Percentiles rank a stretch among this genome's conserved stretches.
Evolutionary conservation across 2,888 invertebrate species (phyloP).

Genomic region (Himalopsyche tibetana): DNA sequence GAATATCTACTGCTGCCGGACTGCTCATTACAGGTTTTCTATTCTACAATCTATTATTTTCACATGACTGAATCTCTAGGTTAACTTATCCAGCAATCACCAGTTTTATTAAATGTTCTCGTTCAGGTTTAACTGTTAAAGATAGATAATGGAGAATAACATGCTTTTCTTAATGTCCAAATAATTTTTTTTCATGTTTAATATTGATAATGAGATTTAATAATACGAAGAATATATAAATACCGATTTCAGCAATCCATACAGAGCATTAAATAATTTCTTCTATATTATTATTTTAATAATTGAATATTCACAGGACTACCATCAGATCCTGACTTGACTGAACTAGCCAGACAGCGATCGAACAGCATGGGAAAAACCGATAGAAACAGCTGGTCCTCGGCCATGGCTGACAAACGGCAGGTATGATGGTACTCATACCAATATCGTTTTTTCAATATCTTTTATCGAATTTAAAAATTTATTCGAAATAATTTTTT

Average conservation of each 20-base stretch:
- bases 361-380: conserved; percentile 74
- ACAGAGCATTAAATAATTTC: too few species aligned
- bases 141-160: not conserved
- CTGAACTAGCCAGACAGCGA: conserved; percentile 71
- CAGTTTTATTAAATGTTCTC: too few species aligned
- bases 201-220: too few species aligned
- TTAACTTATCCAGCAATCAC: not conserved
- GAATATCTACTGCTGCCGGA: conserved; percentile 74
- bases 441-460: not conserved
- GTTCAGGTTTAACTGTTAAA: too few species aligned
- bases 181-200: conserved; percentile 13
- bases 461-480: not conserved
- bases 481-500: conserved; percentile 16
- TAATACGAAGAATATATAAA: too few species aligned
- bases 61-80: not conserved
- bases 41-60: not conserved
- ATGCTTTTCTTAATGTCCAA: not conserved
- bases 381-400: conserved; percentile 68
- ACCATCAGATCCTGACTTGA: conserved; percentile 75
- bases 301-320: conserved; percentile 69
- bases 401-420: conserved; percentile 73
- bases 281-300: conserved; percentile 1
- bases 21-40: conserved; percentile 76
- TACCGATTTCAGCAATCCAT: too few species aligned
- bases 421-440: conserved; percentile 69